Evolutionary conservation across 2,888 invertebrate species (phyloP), one percentile per base, ranked within the genome.

Genomic region (Stegana nigrithorax): DNA sequence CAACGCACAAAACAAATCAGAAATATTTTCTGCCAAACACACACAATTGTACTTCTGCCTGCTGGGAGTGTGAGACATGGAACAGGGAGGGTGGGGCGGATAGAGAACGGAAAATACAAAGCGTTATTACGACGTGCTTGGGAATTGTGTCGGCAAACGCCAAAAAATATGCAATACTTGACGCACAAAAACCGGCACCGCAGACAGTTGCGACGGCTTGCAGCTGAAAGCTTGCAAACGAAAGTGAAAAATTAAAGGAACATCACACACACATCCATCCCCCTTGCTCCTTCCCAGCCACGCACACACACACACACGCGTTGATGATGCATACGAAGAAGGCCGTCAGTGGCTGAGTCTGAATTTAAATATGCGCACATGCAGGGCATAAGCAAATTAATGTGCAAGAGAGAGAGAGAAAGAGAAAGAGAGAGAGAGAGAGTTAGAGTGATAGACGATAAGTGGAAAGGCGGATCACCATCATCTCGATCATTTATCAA

Each of bases 1-100:
- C n/a, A n/a, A n/a, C n/a, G n/a, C n/a, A n/a, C 10, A 47, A 21
- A 47, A 36, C 53, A 55, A 55, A 55, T 55, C 53, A 55, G 36
- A 36, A 55, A 55, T 55, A 55, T 55, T 55, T 32, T 14, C 27
- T n/a, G 17, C 29, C 7, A 51, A 39, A n/a, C n/a, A n/a, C n/a
- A n/a, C n/a, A n/a, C n/a, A n/a, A n/a, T n/a, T n/a, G n/a, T n/a
- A n/a, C n/a, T n/a, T n/a, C n/a, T n/a, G n/a, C n/a, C n/a, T n/a
- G n/a, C n/a, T n/a, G n/a, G n/a, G n/a, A n/a, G n/a, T n/a, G n/a
- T n/a, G n/a, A n/a, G n/a, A n/a, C n/a, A 32, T 32, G n/a, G 32
- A 44, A 44, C 19, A 1, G 17, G 7, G 10, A 44, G n/a, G n/a
- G 12, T 12, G n/a, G n/a, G 8, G 2, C 32, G 6, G 32, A 5